A percentile compares a stretch with the other conserved stretches of the same genome.
phyloP scores from a whole-genome alignment of 2,888 invertebrate species.

The Glyphotaelius pellucidus region DNA sequence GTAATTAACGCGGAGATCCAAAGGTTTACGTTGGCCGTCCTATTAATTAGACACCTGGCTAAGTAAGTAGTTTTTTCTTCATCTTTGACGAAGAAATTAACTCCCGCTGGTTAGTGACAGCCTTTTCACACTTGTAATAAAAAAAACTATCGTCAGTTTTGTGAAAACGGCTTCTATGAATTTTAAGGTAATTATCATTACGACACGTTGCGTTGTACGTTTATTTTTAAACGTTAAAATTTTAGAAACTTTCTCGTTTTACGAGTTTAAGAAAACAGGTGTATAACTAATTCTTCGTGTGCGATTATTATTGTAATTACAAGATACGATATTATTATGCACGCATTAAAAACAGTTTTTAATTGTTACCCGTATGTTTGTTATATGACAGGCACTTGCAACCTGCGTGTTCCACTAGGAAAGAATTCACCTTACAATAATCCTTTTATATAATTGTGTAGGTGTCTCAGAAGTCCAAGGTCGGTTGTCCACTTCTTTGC shows the following conservation, averaged over 20 bases:
- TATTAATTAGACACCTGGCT: conserved; percentile 16
- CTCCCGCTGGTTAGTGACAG: conserved; percentile 2
- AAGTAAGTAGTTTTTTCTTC: conserved; percentile 5
- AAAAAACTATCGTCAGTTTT: background rate
- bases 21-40: background rate
- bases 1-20: conserved; percentile 20
- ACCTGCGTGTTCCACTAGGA: background rate
- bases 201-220: background rate
- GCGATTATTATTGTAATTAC: background rate
- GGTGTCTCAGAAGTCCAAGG: background rate
- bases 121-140: background rate
- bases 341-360: background rate
- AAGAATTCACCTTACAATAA: background rate
- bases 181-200: conserved; percentile 9
- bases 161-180: background rate
- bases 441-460: background rate
- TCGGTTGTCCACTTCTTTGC: background rate
- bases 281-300: background rate
- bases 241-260: conserved; percentile 14
- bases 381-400: background rate
- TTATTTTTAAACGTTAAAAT: background rate
- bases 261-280: background rate
- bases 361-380: background rate
- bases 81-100: background rate
- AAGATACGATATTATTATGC: background rate